Evolutionary conservation across 2,888 invertebrate genomes (phyloP).

Genomic region (Zonitis immaculata): DNA sequence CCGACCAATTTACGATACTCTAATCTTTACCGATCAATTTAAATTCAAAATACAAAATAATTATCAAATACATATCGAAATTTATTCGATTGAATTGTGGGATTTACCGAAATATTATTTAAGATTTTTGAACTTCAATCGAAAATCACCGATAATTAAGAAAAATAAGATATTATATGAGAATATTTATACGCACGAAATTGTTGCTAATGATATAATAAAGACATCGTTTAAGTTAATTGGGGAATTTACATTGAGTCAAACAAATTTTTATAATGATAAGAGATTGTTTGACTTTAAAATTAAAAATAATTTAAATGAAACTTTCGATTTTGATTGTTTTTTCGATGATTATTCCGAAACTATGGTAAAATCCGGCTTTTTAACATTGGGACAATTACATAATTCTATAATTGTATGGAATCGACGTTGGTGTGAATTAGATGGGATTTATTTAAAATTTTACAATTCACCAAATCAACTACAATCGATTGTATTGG

Average conservation of each 20-base stretch:
- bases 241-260: slow-evolving; percentile 21
- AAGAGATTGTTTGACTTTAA: neutral
- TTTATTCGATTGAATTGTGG: neutral
- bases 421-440: slow-evolving; percentile 55
- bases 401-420: slow-evolving; percentile 46
- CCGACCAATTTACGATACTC: neutral
- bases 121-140: neutral
- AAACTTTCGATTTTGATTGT: slow-evolving; percentile 10
- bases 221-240: slow-evolving; percentile 27
- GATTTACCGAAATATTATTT: neutral
- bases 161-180: slow-evolving; percentile 26
- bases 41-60: neutral
- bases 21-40: neutral
- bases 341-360: slow-evolving; percentile 15
- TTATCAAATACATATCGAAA: neutral
- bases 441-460: slow-evolving; percentile 46
- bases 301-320: neutral
- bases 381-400: slow-evolving; percentile 50
- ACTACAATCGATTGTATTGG: slow-evolving; percentile 31
- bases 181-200: slow-evolving; percentile 26
- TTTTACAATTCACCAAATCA: slow-evolving; percentile 54
- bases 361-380: slow-evolving; percentile 44
- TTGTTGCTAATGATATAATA: slow-evolving; percentile 24
- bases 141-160: neutral
- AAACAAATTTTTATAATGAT: slow-evolving; percentile 12